These are phyloP conservation scores for Halcyon leucocephala DNA, from an alignment of 2,797 vertebrate genomes.

Conservation along the genomic window DNA sequence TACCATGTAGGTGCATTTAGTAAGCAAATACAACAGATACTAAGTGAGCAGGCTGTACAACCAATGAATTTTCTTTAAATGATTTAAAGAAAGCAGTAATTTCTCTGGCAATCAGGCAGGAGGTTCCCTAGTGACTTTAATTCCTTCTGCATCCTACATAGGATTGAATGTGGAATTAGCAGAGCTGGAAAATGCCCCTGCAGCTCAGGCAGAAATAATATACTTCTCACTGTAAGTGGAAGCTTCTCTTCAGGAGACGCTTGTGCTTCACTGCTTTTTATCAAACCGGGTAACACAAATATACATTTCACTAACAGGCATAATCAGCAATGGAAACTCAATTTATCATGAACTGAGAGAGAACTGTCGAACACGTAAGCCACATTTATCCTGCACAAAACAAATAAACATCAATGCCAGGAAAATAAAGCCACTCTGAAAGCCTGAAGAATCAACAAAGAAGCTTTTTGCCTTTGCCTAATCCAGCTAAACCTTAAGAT, in stretches of 20 bases:
- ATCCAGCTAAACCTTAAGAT: slow-evolving; percentile 51
- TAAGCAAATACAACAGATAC: neutral
- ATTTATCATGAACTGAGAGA: neutral
- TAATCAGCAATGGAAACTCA: slow-evolving; percentile 5
- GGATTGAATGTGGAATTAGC: slow-evolving; percentile 4
- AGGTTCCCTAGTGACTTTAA: slow-evolving; percentile 42
- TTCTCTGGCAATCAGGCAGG: slow-evolving; percentile 24
- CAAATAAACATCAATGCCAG: slow-evolving; percentile 27
- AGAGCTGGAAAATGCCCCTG: neutral
- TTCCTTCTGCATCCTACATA: neutral
- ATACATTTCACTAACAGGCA: neutral
- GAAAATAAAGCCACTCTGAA: slow-evolving; percentile 41
- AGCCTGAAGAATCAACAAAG: slow-evolving; percentile 40
- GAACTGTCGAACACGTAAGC: neutral
- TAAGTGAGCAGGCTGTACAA: neutral
- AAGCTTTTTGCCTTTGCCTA: slow-evolving; percentile 25
- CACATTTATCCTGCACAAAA: neutral
- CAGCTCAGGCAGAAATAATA: slow-evolving; percentile 14
- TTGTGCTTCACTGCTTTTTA: neutral
- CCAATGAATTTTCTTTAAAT: neutral
- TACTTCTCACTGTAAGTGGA: neutral
- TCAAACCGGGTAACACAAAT: neutral
- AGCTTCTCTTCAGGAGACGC: neutral
- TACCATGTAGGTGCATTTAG: neutral
- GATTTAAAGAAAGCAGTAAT: slow-evolving; percentile 16